These are phyloP conservation scores for mouse (Mus musculus) DNA, from an alignment of 2,113 vertebrate genomes.

Conservation along the genomic window DNA sequence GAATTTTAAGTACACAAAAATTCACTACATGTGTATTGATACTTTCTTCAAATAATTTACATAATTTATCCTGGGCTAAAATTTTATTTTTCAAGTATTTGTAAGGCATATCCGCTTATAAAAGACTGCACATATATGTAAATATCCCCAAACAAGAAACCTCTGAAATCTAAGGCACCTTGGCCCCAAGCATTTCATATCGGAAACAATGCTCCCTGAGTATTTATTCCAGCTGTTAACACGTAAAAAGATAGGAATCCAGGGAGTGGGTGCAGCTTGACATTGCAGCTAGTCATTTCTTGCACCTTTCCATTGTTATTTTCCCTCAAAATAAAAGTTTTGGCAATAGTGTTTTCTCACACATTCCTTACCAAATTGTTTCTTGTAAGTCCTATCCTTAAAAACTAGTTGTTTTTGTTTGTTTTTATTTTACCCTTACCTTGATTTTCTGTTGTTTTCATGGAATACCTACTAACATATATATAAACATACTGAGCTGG, in stretches of 20 bases:
- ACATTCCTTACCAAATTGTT: background rate
- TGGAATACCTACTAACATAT: background rate
- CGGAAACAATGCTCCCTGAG: background rate
- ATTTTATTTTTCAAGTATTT: conserved; percentile 41
- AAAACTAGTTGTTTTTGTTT: too few relatives aligned
- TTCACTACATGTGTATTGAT: background rate
- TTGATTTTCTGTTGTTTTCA: conserved; percentile 13
- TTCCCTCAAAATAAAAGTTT: background rate
- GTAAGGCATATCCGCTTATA: background rate
- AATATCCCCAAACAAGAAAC: background rate
- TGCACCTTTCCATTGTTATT: background rate
- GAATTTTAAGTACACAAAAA: background rate
- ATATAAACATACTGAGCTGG: too few relatives aligned
- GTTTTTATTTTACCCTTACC: conserved; percentile 33
- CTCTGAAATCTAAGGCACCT: background rate
- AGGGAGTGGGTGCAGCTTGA: background rate
- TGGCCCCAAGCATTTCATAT: background rate
- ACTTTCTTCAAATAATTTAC: conserved; percentile 50
- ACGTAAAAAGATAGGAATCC: background rate
- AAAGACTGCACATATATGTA: background rate
- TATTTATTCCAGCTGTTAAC: background rate
- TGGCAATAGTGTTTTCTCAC: background rate
- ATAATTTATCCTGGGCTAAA: conserved; percentile 36
- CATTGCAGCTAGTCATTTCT: background rate
- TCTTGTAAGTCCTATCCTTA: background rate